A percentile compares a stretch with the other conserved stretches of the same genome.
These are phyloP conservation scores for Thamnophis sirtalis DNA, from an alignment of 2,113 vertebrate species.

Conservation along the genomic window DNA sequence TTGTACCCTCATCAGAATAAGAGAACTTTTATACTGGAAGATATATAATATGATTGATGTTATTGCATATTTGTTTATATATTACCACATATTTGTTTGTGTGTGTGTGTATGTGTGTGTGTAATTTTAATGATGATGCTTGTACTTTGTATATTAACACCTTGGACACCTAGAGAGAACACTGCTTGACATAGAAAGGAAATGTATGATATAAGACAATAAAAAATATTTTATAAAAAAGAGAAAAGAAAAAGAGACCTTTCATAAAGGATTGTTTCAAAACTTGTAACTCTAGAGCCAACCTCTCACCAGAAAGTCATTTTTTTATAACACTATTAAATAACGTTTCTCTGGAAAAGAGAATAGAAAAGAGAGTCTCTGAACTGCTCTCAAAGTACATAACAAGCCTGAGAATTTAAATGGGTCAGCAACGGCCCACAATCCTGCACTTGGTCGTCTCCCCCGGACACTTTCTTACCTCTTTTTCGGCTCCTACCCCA, in stretches of 20 bases:
- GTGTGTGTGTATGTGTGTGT: no score
- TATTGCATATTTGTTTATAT: no score
- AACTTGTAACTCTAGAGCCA: background rate
- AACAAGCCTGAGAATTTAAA: slow-evolving; percentile 18
- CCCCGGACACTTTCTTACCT: background rate
- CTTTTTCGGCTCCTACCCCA: background rate
- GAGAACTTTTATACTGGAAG: background rate
- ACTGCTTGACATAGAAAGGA: no score
- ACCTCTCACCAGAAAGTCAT: background rate
- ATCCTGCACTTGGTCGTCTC: slow-evolving; percentile 22
- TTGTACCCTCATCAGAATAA: background rate
- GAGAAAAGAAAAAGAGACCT: background rate
- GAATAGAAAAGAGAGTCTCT: background rate
- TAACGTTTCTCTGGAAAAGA: background rate
- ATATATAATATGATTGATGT: no score
- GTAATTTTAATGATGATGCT: no score
- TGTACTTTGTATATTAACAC: no score
- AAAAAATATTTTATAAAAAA: no score
- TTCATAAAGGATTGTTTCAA: background rate
- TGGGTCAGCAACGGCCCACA: slow-evolving; percentile 24
- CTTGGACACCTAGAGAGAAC: no score
- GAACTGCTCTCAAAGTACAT: background rate
- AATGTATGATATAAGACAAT: no score
- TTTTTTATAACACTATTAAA: background rate
- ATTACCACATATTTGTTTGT: no score